Evolutionary conservation across 2,888 invertebrate species (phyloP).

Genomic region (Amiota mariae): DNA sequence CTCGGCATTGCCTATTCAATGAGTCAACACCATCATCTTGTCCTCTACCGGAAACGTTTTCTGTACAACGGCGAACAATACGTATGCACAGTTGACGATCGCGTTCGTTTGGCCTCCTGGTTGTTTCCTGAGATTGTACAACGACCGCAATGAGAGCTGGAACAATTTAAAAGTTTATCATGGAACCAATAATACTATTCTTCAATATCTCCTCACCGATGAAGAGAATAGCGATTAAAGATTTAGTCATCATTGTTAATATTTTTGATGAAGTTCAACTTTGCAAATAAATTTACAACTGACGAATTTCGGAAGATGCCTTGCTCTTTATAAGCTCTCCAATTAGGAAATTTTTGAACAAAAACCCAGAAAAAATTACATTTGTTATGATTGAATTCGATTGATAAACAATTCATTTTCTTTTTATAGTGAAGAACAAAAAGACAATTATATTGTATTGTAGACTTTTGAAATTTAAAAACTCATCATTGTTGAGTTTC

Average conservation of each 20-base stretch:
- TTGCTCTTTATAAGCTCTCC: slow-evolving; percentile 6
- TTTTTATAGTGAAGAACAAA: too few relatives aligned
- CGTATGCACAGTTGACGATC: slow-evolving; percentile 24
- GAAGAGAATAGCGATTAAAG: neutral
- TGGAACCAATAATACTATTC: neutral
- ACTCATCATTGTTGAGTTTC: too few relatives aligned
- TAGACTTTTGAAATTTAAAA: too few relatives aligned
- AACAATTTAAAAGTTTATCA: neutral
- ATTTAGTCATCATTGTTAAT: neutral
- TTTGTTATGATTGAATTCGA: too few relatives aligned
- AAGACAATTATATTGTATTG: too few relatives aligned
- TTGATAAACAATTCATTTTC: too few relatives aligned
- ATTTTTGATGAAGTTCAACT: too few relatives aligned
- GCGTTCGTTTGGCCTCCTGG: neutral
- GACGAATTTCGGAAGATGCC: neutral
- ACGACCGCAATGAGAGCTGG: neutral
- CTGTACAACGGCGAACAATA: slow-evolving; percentile 15
- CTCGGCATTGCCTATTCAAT: slow-evolving; percentile 12
- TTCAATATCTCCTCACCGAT: neutral
- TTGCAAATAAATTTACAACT: slow-evolving; percentile 9
- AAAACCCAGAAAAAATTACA: neutral
- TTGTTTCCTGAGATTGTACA: neutral
- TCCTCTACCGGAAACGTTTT: slow-evolving; percentile 7
- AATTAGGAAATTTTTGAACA: neutral
- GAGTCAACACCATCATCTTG: slow-evolving; percentile 6